A percentile compares a stretch with the other conserved stretches of the same genome.
phyloP scores from a whole-genome alignment of 2,113 vertebrate species.

The Plotosus lineatus region DNA sequence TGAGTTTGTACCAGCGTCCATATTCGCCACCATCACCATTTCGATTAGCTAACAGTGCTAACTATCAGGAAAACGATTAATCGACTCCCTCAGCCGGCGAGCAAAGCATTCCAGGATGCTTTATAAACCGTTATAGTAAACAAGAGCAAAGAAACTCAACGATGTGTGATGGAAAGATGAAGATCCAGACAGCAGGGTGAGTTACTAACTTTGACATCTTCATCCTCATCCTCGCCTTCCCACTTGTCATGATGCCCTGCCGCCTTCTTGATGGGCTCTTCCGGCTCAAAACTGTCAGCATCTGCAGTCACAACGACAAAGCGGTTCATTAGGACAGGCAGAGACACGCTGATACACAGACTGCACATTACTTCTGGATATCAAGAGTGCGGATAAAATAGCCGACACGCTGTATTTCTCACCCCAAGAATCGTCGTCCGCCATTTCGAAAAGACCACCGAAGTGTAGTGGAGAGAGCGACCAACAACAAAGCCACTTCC shows the following conservation, averaged over 20 bases:
- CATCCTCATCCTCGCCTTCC: slow-evolving; percentile 84
- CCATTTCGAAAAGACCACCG: slow-evolving; percentile 57
- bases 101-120: neutral
- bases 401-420: slow-evolving; percentile 42
- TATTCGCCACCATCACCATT: neutral
- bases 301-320: slow-evolving; percentile 60
- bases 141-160: too few species aligned
- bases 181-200: neutral
- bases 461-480: neutral
- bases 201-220: slow-evolving; percentile 78
- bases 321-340: neutral
- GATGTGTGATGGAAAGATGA: neutral
- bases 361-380: neutral
- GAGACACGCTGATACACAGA: neutral
- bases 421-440: slow-evolving; percentile 79
- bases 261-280: slow-evolving; percentile 62
- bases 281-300: slow-evolving; percentile 72
- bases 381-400: neutral
- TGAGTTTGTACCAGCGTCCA: neutral
- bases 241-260: slow-evolving; percentile 70
- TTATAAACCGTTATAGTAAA: neutral
- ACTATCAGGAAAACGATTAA: neutral
- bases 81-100: neutral
- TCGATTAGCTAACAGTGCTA: neutral
- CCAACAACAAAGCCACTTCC: neutral